Percentiles rank a stretch among this genome's conserved stretches.
These are phyloP conservation scores for Pseudococcus longispinus DNA, from an alignment of 2,888 invertebrate species.

Conservation along the genomic window DNA sequence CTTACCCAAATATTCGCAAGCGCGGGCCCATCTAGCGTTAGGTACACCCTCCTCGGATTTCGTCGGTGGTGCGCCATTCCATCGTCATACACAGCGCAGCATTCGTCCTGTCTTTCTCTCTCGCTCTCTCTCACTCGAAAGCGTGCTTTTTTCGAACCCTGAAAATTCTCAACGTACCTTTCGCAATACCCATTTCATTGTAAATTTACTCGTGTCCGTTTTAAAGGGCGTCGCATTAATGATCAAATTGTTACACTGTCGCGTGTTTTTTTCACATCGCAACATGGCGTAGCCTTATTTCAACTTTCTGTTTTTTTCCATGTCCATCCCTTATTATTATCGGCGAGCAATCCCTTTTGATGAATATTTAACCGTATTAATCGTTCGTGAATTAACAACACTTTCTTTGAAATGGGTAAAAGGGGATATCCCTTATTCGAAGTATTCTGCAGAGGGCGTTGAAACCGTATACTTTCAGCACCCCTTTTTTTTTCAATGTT, in stretches of 20 bases:
- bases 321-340: background rate
- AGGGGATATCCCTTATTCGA: background rate
- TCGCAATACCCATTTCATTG: constrained; percentile 24
- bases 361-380: background rate
- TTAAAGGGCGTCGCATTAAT: background rate
- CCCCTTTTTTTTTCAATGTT: background rate
- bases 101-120: too few species aligned
- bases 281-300: background rate
- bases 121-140: background rate
- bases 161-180: constrained; percentile 17
- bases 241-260: constrained; percentile 20
- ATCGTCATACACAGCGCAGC: too few species aligned
- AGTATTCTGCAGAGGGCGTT: background rate
- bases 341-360: background rate
- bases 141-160: background rate
- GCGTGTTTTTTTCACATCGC: background rate
- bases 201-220: constrained; percentile 29
- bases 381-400: background rate
- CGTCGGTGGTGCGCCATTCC: background rate
- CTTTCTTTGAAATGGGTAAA: background rate
- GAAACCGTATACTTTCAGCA: background rate
- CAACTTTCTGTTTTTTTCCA: background rate
- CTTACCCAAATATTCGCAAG: constrained; percentile 46
- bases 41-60: background rate
- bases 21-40: background rate